Percentiles rank a stretch among this genome's conserved stretches.
Evolutionary conservation across 2,113 vertebrate genomes (phyloP).

Genomic region (Lanius collurio): DNA sequence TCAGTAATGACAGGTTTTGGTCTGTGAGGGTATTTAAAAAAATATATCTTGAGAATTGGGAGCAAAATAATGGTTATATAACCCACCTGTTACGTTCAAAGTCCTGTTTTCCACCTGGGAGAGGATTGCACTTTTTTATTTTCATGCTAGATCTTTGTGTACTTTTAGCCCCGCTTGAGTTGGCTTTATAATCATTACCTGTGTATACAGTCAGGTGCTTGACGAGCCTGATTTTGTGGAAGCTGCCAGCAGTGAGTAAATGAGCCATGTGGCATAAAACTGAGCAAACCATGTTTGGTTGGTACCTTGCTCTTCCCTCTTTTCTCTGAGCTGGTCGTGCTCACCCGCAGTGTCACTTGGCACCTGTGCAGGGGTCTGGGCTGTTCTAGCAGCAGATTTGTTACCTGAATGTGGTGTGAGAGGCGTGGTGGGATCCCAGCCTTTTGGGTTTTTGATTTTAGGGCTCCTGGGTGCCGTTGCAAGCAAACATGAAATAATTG

Average conservation of each 20-base stretch:
- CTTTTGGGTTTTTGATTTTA: neutral
- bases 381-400: rapidly evolving
- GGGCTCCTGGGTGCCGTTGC: neutral
- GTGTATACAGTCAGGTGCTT: constrained; percentile 29
- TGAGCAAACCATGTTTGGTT: neutral
- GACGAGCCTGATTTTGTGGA: constrained; percentile 11
- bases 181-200: constrained; percentile 56
- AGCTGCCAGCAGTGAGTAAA: constrained; percentile 50
- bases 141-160: constrained; percentile 17
- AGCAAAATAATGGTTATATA: neutral
- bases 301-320: neutral
- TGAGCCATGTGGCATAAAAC: constrained; percentile 30
- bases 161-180: constrained; percentile 26
- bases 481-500: neutral
- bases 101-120: constrained; percentile 23
- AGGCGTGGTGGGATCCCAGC: neutral
- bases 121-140: neutral
- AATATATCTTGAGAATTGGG: neutral
- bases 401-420: rapidly evolving
- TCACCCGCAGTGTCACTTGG: neutral
- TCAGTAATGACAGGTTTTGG: neutral
- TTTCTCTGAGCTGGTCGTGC: rapidly evolving
- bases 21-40: neutral
- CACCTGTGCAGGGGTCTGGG: neutral
- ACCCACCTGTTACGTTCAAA: neutral